Evolutionary conservation across 2,888 invertebrate genomes (phyloP).

Genomic region (Onthophagus sagittarius): DNA sequence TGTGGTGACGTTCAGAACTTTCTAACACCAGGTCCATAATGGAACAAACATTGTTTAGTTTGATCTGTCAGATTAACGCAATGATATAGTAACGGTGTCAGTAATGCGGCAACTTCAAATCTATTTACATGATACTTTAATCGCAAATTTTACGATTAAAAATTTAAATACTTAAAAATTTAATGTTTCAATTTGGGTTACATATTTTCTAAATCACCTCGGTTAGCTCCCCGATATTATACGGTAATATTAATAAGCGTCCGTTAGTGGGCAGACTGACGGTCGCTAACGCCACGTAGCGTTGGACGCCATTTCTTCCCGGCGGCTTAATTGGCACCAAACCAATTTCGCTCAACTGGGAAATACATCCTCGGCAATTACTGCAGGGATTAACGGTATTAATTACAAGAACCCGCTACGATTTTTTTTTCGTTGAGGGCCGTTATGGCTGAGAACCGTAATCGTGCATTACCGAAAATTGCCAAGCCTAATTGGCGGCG

Average conservation of each 20-base stretch:
- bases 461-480: neutral
- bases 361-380: neutral
- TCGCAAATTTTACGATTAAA: no score
- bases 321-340: neutral
- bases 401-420: neutral
- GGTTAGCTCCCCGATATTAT: neutral
- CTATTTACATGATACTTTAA: no score
- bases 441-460: neutral
- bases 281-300: neutral
- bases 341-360: neutral
- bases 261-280: neutral
- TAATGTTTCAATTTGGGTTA: no score
- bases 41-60: neutral
- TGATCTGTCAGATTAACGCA: neutral
- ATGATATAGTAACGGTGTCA: no score
- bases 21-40: neutral
- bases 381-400: neutral
- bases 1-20: neutral
- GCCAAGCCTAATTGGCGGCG: neutral
- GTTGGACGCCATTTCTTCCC: neutral
- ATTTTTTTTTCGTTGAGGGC: neutral
- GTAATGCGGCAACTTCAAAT: no score
- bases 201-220: neutral
- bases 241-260: neutral
- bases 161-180: no score